These are phyloP conservation scores for Gnathonemus longibarbis DNA, from an alignment of 2,113 vertebrate species.

Conservation along the genomic window DNA sequence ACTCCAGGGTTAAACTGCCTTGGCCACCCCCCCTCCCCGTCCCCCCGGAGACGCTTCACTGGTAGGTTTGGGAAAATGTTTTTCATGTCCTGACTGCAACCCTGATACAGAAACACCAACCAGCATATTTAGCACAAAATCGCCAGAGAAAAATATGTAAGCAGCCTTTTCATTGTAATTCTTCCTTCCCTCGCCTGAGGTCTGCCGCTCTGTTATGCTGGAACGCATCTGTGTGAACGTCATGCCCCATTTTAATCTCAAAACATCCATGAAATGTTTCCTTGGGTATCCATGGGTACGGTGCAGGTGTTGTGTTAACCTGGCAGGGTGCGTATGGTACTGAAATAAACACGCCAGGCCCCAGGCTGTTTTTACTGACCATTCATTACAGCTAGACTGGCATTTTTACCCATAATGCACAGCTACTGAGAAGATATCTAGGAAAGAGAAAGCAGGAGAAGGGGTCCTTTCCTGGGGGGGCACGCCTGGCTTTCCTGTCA, in stretches of 20 bases:
- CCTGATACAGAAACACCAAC: slow-evolving; percentile 34
- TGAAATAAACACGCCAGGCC: background rate
- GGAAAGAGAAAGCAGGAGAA: background rate
- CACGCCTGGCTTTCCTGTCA: slow-evolving; percentile 28
- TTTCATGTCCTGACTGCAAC: slow-evolving; percentile 28
- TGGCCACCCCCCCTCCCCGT: background rate
- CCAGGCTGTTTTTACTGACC: background rate
- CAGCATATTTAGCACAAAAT: slow-evolving; percentile 38
- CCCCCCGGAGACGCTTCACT: background rate
- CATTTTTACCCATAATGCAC: background rate
- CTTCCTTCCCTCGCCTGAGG: slow-evolving; percentile 19
- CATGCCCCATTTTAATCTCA: slow-evolving; percentile 41
- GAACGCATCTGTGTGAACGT: slow-evolving; percentile 41
- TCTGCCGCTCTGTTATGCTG: slow-evolving; percentile 28
- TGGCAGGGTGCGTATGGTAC: slow-evolving; percentile 37
- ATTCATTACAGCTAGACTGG: background rate
- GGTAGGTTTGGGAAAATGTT: background rate
- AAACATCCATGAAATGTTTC: slow-evolving; percentile 45
- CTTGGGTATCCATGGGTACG: slow-evolving; percentile 30
- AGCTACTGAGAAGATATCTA: background rate
- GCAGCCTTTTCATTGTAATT: slow-evolving; percentile 46
- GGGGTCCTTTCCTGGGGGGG: background rate
- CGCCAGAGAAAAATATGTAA: slow-evolving; percentile 51
- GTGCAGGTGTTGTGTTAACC: slow-evolving; percentile 19
- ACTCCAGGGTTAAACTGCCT: background rate